Conservation (phyloP, 2,113 vertebrate genomes). For the Laticauda laticaudata region DNA sequence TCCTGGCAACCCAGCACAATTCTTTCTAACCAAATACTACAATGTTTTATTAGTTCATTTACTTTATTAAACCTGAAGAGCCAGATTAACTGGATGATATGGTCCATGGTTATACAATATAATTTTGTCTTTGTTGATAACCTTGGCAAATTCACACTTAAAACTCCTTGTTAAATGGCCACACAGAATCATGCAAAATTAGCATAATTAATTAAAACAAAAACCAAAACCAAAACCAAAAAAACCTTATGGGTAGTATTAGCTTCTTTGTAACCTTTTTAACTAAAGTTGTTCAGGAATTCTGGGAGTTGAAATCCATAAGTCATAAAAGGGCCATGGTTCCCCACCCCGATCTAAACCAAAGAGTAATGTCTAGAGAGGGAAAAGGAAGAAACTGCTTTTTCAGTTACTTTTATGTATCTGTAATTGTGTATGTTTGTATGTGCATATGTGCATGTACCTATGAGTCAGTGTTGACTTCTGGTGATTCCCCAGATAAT, state of each 20-base stretch:
- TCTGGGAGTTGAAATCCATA: no score
- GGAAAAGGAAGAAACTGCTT: neutral
- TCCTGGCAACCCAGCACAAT: conserved; percentile 53
- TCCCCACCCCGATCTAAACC: neutral
- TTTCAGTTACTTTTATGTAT: neutral
- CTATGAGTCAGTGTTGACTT: neutral
- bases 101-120: conserved; percentile 45
- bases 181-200: neutral
- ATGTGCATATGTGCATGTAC: neutral
- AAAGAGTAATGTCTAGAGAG: neutral
- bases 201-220: neutral
- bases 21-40: conserved; percentile 49
- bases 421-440: neutral
- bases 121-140: conserved; percentile 31
- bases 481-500: neutral
- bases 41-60: conserved; percentile 50
- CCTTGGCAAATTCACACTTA: conserved; percentile 26
- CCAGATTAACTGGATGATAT: conserved; percentile 55
- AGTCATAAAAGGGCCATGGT: no score
- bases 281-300: neutral
- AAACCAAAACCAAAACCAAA: neutral
- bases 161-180: conserved; percentile 9
- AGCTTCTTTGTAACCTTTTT: neutral
- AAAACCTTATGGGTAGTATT: neutral
- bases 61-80: conserved; percentile 37